Base-by-base conservation (phyloP, 1,140 invertebrate species). In the Drosophila seguyi region DNA sequence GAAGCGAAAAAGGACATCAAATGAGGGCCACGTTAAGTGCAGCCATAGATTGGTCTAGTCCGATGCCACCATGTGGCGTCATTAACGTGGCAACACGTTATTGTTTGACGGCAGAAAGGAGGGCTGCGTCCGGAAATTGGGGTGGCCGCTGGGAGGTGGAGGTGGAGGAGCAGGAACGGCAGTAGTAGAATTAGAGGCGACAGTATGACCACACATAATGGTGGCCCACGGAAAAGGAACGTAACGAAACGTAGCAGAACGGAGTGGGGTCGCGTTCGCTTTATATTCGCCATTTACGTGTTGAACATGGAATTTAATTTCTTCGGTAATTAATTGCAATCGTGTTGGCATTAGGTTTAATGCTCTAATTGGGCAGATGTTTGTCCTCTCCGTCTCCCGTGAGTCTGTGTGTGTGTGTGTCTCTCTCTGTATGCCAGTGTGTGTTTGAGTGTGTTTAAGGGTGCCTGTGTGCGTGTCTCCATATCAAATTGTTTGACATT, bases 231-330 rank as follows among this genome's bases (percentile, higher is more conserved):
- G 34, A 58, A 44, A 41, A 44, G 42, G 55, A 48, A 41, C 44
- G 31, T 44, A 72, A 50, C 44, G 38, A 53, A 59, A 50, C 34
- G 42, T 16, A 27, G 4, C 13, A 48, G 34, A 36, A 41, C 14
- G 11, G 53, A 59, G 39, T 31, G 29, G 36, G 52, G 50, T 18
- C 31, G 47, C 25, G 25, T n/a, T n/a, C 56, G 73, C 68, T 77
- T 87, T 80, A 87, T 87, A 87, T 90, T 84, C 77, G 66, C 52
- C 56, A 77, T 82, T 76, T 73, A 90, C 85, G 85, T 90, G 85
- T 90, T 90, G 85, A 90, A 81, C 85, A 85, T 90, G 78, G 78
- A 90, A 90, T 90, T 90, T 90, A 90, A 90, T 90, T 90, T 90
- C 85, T 81, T 90, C 72, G 85, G 85, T 90, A 90, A 90, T 90